Evolutionary conservation across 2,797 vertebrate genomes (phyloP), one percentile per base, ranked within the genome.

Genomic region (Pagetopsis macropterus): DNA sequence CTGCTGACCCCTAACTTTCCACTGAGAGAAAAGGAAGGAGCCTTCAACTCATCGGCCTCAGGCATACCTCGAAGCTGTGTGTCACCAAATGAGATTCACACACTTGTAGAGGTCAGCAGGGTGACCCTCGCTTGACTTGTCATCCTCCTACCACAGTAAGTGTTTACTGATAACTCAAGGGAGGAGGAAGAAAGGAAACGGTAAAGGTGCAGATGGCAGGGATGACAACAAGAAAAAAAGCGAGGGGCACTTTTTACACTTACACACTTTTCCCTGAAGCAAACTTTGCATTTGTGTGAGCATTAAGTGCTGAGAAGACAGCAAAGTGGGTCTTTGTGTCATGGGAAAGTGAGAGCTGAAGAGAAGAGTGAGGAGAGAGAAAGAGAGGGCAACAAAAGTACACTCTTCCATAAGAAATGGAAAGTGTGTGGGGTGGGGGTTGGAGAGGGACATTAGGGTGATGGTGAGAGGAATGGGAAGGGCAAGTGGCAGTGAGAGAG

Each of bases 351-450:
- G 84, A 85, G 85, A 82, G 75, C 55, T 67, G 46, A 74, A 73
- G 64, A 80, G 68, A 79, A 37, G 61, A 78, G 75, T 12, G 15
- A 64, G 55, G 69, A 77, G 51, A 43, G 33, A 37, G 33, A 37
- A 37, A 37, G 7, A 69, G 33, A 65, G 71, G 73, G 70, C 60
- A 37, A 37, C 4, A 80, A 76, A 79, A 89, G 78, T 80, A 73
- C 77, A 86, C 65, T 73, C 84, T 80, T 83, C 82, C 84, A 82
- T 84, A 88, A 85, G 85, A 88, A 80, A 80, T 89, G 88, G 78
- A 88, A 85, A 87, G 43, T 2, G 0, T 10, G 23, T 14, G 19
- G 14, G 50, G n/a, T 37, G 1, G 49, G 63, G 70, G 33, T 70
- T 48, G 59, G 31, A 37, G 73, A 76, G 50, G 70, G 84, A 68